Percentiles rank a stretch among this genome's conserved stretches.
These are phyloP conservation scores for Equus quagga DNA, from an alignment of 2,113 vertebrate species.

Conservation along the genomic window DNA sequence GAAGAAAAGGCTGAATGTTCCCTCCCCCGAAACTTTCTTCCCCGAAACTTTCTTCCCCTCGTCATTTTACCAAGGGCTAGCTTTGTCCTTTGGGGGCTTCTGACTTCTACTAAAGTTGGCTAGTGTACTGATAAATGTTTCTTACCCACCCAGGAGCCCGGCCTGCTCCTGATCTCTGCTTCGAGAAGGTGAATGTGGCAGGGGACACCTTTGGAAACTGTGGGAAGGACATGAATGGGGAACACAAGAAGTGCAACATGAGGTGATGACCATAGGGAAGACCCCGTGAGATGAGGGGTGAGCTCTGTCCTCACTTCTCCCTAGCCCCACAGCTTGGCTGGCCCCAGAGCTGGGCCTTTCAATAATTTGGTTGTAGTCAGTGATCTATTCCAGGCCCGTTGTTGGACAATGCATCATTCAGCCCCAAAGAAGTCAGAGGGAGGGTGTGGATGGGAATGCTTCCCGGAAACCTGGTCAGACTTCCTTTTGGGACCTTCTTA, in stretches of 20 bases:
- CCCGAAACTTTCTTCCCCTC: neutral
- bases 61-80: neutral
- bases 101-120: neutral
- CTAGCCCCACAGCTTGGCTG: neutral
- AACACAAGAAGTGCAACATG: slow-evolving; percentile 92
- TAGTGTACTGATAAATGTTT: slow-evolving; percentile 16
- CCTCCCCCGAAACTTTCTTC: neutral
- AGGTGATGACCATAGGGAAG: slow-evolving; percentile 85
- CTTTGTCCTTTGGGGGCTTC: neutral
- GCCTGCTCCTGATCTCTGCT: slow-evolving; percentile 94
- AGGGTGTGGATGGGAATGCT: neutral
- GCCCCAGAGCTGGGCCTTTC: neutral
- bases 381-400: neutral
- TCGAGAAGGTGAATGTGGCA: slow-evolving; percentile 94
- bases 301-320: neutral
- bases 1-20: neutral
- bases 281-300: neutral
- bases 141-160: slow-evolving; percentile 89
- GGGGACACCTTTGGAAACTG: slow-evolving; percentile 97
- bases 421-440: neutral
- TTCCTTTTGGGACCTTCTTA: neutral
- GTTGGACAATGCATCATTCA: neutral
- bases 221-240: slow-evolving; percentile 93
- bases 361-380: too few species aligned
- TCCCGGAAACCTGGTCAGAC: neutral